A percentile compares a stretch with the other conserved stretches of the same genome.
Conservation (phyloP, 92 coral and sea anemone genomes). For the Ricordea florida region DNA sequence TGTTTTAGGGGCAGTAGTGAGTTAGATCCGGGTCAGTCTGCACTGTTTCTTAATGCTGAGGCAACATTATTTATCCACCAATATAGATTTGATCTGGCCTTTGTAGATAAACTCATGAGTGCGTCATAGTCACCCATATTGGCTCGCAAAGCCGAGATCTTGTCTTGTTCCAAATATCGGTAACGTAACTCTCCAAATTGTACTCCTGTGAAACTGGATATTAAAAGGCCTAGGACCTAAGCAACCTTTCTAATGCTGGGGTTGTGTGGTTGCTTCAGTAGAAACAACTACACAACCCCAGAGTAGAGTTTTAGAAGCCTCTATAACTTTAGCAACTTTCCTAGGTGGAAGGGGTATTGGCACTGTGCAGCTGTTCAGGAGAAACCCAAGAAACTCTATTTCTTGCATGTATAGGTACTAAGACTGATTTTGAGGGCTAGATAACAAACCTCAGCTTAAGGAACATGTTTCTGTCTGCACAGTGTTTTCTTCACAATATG, state of each 20-base stretch:
- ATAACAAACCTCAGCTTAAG: conserved; percentile 9
- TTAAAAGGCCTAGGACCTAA: conserved; percentile 24
- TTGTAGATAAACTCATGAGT: conserved; percentile 13
- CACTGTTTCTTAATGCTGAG: not conserved
- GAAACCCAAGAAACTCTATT: conserved; percentile 24
- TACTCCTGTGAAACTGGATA: conserved; percentile 23
- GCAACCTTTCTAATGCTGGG: conserved; percentile 40
- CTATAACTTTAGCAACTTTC: not conserved
- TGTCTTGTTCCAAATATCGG: conserved; percentile 17
- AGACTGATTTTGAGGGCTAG: conserved; percentile 17
- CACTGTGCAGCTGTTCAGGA: conserved; percentile 32
- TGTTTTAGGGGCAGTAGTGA: conserved; percentile 9
- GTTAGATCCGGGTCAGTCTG: conserved; percentile 2
- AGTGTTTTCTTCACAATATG: conserved; percentile 4
- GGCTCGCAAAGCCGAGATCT: not conserved
- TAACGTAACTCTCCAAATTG: conserved; percentile 29
- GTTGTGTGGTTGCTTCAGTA: not conserved
- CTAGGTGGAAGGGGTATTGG: conserved; percentile 10
- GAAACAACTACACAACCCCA: too few species aligned
- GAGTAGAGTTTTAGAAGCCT: conserved; percentile 22
- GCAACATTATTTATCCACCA: conserved; percentile 22
- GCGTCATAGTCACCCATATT: not conserved
- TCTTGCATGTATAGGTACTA: conserved; percentile 19
- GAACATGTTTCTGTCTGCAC: conserved; percentile 15
- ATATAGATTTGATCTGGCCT: not conserved